Evolutionary conservation across 2,113 vertebrate species (phyloP).

Genomic region (Dendrocopos noguchii): DNA sequence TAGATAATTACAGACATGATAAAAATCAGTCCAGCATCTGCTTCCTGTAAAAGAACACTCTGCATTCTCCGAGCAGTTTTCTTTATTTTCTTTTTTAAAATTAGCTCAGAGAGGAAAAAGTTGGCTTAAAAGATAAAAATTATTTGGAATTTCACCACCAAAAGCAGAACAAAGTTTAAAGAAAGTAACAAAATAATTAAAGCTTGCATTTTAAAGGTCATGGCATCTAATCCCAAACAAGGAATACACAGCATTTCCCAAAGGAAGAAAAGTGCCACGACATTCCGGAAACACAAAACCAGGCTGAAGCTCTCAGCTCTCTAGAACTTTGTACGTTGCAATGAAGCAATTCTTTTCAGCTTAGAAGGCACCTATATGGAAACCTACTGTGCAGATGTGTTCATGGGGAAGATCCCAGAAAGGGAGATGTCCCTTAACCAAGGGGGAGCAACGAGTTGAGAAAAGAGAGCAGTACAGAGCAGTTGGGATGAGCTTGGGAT

Average conservation of each 20-base stretch:
- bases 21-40: conserved; percentile 34
- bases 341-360: background rate
- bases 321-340: background rate
- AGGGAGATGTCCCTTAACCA: background rate
- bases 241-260: conserved; percentile 6
- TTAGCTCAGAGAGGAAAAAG: conserved; percentile 10
- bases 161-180: conserved; percentile 29
- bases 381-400: background rate
- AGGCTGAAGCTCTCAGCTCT: background rate
- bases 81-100: conserved; percentile 15
- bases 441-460: background rate
- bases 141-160: background rate
- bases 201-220: background rate
- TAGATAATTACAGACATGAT: conserved; percentile 10
- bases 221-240: background rate
- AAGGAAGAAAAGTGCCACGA: background rate
- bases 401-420: background rate
- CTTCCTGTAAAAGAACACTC: conserved; percentile 59
- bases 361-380: background rate
- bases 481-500: background rate
- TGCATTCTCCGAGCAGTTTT: conserved; percentile 31
- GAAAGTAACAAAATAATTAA: conserved; percentile 46
- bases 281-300: background rate
- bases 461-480: background rate
- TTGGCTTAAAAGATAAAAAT: conserved; percentile 4